Evolutionary conservation across 1,140 invertebrate genomes (phyloP), one percentile per base, ranked within the genome.

Genomic region (Drosophila hydei): DNA sequence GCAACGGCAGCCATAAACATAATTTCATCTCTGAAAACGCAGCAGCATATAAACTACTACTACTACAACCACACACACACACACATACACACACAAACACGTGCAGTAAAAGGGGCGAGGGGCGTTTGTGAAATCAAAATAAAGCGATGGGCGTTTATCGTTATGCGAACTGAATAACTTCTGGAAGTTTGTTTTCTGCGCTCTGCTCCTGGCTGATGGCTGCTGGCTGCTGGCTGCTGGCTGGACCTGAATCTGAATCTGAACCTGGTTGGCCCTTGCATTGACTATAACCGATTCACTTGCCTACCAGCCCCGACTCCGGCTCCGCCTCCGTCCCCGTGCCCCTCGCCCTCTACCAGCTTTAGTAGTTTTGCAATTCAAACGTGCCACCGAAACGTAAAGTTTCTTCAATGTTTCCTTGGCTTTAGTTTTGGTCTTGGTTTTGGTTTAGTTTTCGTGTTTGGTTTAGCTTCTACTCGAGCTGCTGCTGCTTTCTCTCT

Each of bases 161-260:
- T 87, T 87, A 85, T 85, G 81, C 81, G 81, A 85, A 79, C 81
- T 81, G 81, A 85, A 85, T 87, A 85, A 85, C 81, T 85, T 85
- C 81, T 85, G 81, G 81, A 85, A 85, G 81, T 85, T 85, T 80
- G 81, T 77, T 87, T 85, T 85, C 77, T 87, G 23, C 43, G 30
- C 61, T 47, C 40, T 43, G 18, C 45, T 52, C 27, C 14, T 25
- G 36, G 21, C 55, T 36, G 16, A 4, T 45, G 33, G 50, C 14
- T 23, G 36, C 14, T 48, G 33, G 16, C 42, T 18, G 33, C 59
- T 9, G 23, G 38, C 47, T 42, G 21, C 45, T 50, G 30, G 27
- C 52, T 59, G 56, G n/a, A n/a, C n/a, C 42, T 60, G n/a, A 18
- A 36, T 25, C 55, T 42, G 23, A 59, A 43, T 52, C 52, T 72